Percentiles rank a stretch among this genome's conserved stretches.
Evolutionary conservation across 92 coral and sea anemone genomes (phyloP).

Genomic region (Bergia puertoricense): DNA sequence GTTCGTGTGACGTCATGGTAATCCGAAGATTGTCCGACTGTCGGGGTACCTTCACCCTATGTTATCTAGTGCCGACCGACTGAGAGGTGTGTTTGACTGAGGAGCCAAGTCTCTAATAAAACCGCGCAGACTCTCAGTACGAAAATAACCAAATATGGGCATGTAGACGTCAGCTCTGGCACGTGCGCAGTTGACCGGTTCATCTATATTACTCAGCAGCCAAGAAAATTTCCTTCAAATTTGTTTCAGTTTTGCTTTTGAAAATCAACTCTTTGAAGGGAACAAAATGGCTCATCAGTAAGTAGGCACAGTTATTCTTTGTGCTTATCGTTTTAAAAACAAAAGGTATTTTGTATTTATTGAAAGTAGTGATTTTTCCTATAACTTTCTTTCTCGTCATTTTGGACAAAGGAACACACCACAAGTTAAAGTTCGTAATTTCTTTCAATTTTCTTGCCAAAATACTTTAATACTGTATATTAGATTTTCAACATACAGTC

Average conservation of each 20-base stretch:
- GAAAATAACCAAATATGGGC: slow-evolving; percentile 56
- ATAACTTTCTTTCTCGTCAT: slow-evolving; percentile 4
- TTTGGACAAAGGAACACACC: slow-evolving; percentile 47
- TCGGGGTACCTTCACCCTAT: no score
- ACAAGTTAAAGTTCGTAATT: neutral
- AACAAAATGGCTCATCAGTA: slow-evolving; percentile 56
- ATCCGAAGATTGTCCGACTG: no score
- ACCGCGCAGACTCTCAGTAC: slow-evolving; percentile 26
- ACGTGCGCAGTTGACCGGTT: slow-evolving; percentile 99
- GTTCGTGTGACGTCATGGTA: no score
- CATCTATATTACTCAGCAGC: slow-evolving; percentile 84
- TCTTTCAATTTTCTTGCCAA: slow-evolving; percentile 11
- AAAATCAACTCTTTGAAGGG: neutral
- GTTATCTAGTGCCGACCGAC: no score
- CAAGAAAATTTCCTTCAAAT: slow-evolving; percentile 43
- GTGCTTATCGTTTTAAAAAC: neutral
- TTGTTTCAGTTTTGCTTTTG: slow-evolving; percentile 31
- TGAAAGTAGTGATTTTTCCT: neutral
- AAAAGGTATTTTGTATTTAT: neutral
- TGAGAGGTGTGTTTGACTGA: no score
- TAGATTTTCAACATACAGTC: neutral
- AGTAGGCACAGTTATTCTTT: slow-evolving; percentile 20
- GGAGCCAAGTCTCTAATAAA: no score
- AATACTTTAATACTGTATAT: neutral
- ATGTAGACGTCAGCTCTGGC: slow-evolving; percentile 84